Conservation (phyloP, 1,140 invertebrate species). For the Panagrolaimus sp. region DNA sequence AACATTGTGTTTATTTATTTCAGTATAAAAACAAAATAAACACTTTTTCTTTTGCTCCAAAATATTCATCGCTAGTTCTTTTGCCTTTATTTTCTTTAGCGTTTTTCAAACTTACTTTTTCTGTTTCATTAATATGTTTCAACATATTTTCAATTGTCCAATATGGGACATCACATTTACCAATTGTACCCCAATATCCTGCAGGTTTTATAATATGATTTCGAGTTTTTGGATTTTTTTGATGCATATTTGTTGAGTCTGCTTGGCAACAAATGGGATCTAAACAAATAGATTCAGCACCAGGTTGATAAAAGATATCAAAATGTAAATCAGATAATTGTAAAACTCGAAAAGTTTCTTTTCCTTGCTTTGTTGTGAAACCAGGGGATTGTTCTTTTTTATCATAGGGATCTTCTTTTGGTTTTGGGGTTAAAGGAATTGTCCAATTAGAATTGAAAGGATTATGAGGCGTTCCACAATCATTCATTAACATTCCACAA, state of each 20-base stretch:
- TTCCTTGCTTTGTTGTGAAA: not conserved
- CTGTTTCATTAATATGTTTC: slow-evolving; percentile 39
- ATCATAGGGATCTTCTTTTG: slow-evolving; percentile 1
- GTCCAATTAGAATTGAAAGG: slow-evolving; percentile 44
- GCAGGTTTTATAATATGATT: slow-evolving; percentile 4
- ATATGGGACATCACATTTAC: slow-evolving; percentile 46
- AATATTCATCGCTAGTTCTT: too few species aligned
- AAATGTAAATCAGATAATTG: slow-evolving; percentile 62
- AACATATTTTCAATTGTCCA: slow-evolving; percentile 54
- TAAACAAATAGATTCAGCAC: slow-evolving; percentile 59
- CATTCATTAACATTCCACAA: slow-evolving; percentile 33
- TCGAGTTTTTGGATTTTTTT: not conserved
- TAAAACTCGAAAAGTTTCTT: slow-evolving; percentile 55
- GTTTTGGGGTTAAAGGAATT: slow-evolving; percentile 21
- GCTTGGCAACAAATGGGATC: slow-evolving; percentile 61
- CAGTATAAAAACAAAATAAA: too few species aligned
- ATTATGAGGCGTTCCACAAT: slow-evolving; percentile 38
- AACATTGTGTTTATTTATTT: too few species aligned
- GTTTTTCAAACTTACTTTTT: slow-evolving; percentile 22
- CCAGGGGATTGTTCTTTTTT: not conserved
- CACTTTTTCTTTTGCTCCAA: too few species aligned
- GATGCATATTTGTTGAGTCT: slow-evolving; percentile 2
- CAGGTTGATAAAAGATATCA: slow-evolving; percentile 58
- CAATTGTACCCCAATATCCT: slow-evolving; percentile 27
- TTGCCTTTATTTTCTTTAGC: not conserved